A percentile compares a stretch with the other conserved stretches of the same genome.
phyloP scores from a whole-genome alignment of 2,797 vertebrate genomes.

The Pseudocheirus occidentalis region DNA sequence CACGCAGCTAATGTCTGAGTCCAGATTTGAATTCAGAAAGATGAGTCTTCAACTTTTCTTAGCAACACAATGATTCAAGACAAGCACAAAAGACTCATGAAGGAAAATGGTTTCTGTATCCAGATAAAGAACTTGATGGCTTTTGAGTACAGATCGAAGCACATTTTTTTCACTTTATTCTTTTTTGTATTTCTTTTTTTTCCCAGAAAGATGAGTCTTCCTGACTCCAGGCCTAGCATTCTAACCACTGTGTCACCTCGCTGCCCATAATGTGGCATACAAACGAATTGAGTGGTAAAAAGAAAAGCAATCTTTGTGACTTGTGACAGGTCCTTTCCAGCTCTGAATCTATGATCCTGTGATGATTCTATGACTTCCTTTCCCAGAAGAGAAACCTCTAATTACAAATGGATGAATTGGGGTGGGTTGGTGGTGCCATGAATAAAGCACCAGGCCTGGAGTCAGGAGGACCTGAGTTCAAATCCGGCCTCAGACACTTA shows the following conservation, averaged over 20 bases:
- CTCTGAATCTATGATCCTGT: not conserved
- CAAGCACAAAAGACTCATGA: no score
- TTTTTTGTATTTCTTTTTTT: no score
- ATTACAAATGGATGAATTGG: not conserved
- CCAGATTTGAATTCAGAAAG: not conserved
- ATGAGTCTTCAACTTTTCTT: not conserved
- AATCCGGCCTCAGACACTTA: no score
- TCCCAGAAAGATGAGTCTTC: not conserved
- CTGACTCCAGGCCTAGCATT: not conserved
- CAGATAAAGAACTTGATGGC: no score
- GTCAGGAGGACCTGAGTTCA: no score
- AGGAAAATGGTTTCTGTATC: no score
- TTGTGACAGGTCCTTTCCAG: not conserved
- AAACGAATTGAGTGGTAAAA: not conserved
- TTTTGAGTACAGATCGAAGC: no score
- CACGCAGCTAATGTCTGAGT: not conserved
- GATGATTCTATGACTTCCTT: constrained; percentile 1
- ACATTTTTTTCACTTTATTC: no score
- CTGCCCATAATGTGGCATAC: not conserved
- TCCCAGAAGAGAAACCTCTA: not conserved
- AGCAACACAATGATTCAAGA: no score
- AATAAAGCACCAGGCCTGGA: no score
- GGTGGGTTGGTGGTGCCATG: no score
- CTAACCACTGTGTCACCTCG: not conserved
- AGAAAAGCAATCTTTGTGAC: not conserved